Base-by-base conservation (phyloP, 2,113 vertebrate species). In the Malaclemys terrapin region DNA sequence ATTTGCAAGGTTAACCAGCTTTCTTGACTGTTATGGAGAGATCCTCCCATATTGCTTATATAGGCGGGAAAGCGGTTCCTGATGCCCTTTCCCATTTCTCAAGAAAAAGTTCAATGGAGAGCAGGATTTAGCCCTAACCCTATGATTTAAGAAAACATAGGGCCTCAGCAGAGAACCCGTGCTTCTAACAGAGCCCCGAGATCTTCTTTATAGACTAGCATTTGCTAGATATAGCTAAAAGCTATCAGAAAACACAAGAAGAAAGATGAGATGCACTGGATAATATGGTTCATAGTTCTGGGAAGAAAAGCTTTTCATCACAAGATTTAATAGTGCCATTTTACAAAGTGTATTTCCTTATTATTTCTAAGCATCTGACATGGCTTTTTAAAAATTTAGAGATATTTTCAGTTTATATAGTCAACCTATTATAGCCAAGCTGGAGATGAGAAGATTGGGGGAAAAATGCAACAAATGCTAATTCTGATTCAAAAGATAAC, bases 401-500 rank as follows among this genome's bases (percentile, higher is more conserved):
- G 3, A 3, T 59, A 42, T 16, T n/a, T 5, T 4, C 45, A 47
- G 8, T 38, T 52, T 50, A 35, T 50, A 72, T 84, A 89, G n/a
- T 38, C 65, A 80, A 10, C 59, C n/a, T 10, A 10, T 35, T 19
- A 47, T 50, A 91, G 17, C 4, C 76, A 89, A 89, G 81, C 3
- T 57, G 4, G 7, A 87, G 93, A 81, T 24, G 5, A 86, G 20
- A 84, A 85, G 82, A 88, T 29, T 17, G 2, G 8, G 72, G 0
- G 0, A 3, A 11, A 84, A 87, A 31, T 78, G 13, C 4, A 49
- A 80, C 59, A 76, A 80, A 86, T 56, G 76, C 2, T 6, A 8
- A 84, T 2, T 87, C 72, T 38, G 76, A 91, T 84, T 47, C 29
- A n/a, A 78, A 84, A 93, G 19, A 65, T 42, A 78, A 89, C 85